Base-by-base conservation (phyloP, 2,797 vertebrate species). In the Glyptemys insculpta region DNA sequence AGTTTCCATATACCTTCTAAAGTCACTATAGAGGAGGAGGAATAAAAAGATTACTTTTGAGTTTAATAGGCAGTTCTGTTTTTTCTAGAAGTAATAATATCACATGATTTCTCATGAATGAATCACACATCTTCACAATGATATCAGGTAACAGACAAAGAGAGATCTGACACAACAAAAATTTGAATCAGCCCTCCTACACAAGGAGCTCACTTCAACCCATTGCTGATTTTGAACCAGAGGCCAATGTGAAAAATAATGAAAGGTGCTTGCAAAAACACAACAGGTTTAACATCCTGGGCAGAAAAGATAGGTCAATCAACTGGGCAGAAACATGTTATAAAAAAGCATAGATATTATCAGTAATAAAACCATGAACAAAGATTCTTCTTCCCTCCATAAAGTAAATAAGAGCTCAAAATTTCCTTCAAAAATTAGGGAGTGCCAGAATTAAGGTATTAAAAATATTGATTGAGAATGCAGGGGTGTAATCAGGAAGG, bases 141-240 rank as follows among this genome's bases (percentile, higher is more conserved):
- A 74, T 72, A 94, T 91, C 79, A 87, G 41, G 23, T 93, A 95
- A 88, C 50, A 57, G 56, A 57, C 27, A 57, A 56, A 88, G 52
- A 80, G 34, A 65, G 34, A 18, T 78, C 9, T 3, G 8, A 85
- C 86, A 89, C 41, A 94, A 50, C 41, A 90, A 78, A 81, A 29
- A 85, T 53, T 89, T 96, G 93, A 96, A 86, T 97, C 96, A 95
- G 93, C 93, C 90, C 86, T 96, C 96, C 94, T 88, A 96, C 95
- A 49, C n/a, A 86, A 89, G n/a, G 12, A 53, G 84, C n/a, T 90
- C 18, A 5, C 16, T 79, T 80, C 18, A 86, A 56, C 85, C 92
- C 47, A 81, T 81, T 94, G 81, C 27, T 65, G 62, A 65, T 80
- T 94, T 84, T 62, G 29, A 90, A 80, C 0, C 0, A 78, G 89